A percentile compares a stretch with the other conserved stretches of the same genome.
Conservation (phyloP, 2,113 vertebrate species). For the Chaetura pelagica region DNA sequence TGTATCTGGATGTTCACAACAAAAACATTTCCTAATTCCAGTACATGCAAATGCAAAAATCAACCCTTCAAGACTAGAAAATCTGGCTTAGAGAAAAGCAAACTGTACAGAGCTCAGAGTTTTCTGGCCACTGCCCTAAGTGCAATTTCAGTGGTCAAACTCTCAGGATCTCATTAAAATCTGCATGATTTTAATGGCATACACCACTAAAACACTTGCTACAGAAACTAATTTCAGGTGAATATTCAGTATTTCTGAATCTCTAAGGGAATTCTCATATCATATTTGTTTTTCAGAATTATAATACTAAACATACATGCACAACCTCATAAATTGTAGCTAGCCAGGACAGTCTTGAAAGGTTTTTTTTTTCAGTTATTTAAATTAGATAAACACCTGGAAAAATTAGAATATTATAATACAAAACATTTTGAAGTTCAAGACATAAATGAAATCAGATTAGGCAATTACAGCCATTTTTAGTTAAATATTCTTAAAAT, state of each 20-base stretch:
- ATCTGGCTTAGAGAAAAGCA: background rate
- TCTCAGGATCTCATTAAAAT: background rate
- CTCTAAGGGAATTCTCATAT: background rate
- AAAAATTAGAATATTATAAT: background rate
- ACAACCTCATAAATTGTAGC: background rate
- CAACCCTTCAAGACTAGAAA: conserved; percentile 1
- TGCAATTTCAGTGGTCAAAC: background rate
- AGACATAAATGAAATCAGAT: background rate
- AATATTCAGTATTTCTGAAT: background rate
- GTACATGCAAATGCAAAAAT: conserved; percentile 16
- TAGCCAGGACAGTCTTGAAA: background rate
- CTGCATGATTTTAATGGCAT: background rate
- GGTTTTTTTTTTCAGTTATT: background rate
- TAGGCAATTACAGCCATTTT: background rate
- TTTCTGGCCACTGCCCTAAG: background rate
- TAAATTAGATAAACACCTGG: background rate
- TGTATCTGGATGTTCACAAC: background rate
- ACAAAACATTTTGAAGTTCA: background rate
- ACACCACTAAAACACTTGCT: background rate
- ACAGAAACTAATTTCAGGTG: background rate
- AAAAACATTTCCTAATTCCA: background rate
- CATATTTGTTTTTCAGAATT: background rate
- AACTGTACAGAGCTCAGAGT: background rate
- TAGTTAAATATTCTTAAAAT: background rate
- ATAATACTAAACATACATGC: background rate